Evolutionary conservation across 2,797 vertebrate species (phyloP).

Genomic region (Phoebastria nigripes): DNA sequence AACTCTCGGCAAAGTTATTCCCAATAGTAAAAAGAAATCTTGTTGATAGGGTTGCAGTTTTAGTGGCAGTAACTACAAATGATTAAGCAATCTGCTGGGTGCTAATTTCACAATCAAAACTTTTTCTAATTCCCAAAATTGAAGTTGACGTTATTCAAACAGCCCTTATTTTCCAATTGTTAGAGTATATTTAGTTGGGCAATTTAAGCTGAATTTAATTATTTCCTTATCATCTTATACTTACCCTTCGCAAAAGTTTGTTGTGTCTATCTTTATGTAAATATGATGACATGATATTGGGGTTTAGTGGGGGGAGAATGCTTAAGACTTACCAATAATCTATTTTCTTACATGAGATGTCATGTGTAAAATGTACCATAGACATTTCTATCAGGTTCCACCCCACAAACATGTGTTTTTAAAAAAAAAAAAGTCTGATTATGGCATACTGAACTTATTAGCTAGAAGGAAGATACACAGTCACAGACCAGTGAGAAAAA

Average conservation of each 20-base stretch:
- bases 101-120: neutral
- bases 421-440: neutral
- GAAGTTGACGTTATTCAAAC: neutral
- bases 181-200: neutral
- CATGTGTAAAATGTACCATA: neutral
- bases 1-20: neutral
- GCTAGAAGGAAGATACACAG: neutral
- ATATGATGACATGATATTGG: neutral
- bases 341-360: neutral
- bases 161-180: neutral
- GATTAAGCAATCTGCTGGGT: neutral
- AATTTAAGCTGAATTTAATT: neutral
- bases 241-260: neutral
- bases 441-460: constrained; percentile 12
- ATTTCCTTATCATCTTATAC: neutral
- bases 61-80: neutral
- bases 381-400: neutral
- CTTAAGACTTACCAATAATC: neutral
- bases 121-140: neutral
- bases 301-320: neutral
- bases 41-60: neutral
- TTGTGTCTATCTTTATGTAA: neutral
- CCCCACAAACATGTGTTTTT: neutral
- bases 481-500: neutral
- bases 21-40: neutral